Base-by-base conservation (phyloP, 2,888 invertebrate genomes). In the Dyspetes luteomarginatus region DNA sequence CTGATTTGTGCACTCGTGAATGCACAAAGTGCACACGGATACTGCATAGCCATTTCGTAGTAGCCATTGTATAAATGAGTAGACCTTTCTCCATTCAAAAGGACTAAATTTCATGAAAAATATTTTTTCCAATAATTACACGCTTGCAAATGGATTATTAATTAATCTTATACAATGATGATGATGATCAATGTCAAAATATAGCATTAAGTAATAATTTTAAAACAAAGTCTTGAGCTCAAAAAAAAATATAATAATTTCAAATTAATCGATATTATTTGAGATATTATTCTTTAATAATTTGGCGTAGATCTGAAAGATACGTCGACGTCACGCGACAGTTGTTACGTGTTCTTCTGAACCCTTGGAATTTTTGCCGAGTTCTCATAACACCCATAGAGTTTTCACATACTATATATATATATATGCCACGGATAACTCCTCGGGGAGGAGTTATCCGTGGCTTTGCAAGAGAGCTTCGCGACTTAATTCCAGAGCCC, bases 401-500 rank as follows among this genome's bases (percentile, higher is more conserved):
- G 12, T 9, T 12, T 9, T 12, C 12, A 36, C 5, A 48, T 50
- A 36, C 50, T 12, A 52, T 52, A 58, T 65, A 64, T 58, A 36
- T 48, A 30, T 58, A 45, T 19, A 3, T 50, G 4, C 26, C 15
- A 30, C 45, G 26, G 64, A 24, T 26, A n/a, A n/a, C n/a, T n/a
- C 56, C 69, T 15, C 43, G 17, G 56, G 68, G 69, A 9, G 4
- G 12, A n/a, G n/a, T 64, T 67, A 50, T 72, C 19, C 50, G 50
- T 50, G 43, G 58, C n/a, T n/a, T 50, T 72, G 7, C 48, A 60
- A 52, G 52, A 71, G 7, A 52, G 67, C 78, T 78, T 67, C n/a
- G 15, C 50, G 71, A 45, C 71, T 71, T 71, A 48, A 65, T 72
- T 71, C 30, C 58, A 30, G 56, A 26, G 71, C 71, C n/a, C 65